Conservation (phyloP, 2,113 vertebrate genomes). For the Mastomys natalensis region DNA sequence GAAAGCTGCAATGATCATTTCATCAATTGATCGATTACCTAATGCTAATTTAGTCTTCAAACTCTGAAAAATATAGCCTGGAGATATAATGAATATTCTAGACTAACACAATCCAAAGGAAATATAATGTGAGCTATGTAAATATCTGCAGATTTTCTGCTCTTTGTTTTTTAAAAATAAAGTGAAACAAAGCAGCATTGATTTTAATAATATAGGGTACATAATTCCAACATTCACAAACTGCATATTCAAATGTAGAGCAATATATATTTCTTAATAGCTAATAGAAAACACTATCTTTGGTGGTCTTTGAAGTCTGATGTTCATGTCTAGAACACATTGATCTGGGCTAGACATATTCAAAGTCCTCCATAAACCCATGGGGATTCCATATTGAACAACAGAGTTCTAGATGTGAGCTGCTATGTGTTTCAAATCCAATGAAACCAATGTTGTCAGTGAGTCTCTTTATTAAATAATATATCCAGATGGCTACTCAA, state of each 20-base stretch:
- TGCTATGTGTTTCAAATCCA: conserved; percentile 43
- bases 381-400: not conserved
- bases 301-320: not conserved
- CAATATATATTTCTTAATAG: not conserved
- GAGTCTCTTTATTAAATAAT: not conserved
- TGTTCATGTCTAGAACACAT: not conserved
- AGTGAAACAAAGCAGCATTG: not conserved
- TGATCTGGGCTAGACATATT: not conserved
- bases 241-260: not conserved
- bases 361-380: not conserved
- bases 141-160: not conserved
- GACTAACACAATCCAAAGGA: not conserved
- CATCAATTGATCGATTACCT: not conserved
- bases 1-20: not conserved
- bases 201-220: not conserved
- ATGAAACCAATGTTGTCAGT: conserved; percentile 50
- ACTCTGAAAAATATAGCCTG: not conserved
- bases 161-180: not conserved
- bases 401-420: not conserved
- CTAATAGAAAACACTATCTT: not conserved
- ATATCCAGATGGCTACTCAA: conserved; percentile 23
- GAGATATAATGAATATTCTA: not conserved
- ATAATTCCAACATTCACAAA: not conserved
- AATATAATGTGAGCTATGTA: not conserved
- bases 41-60: not conserved